Evolutionary conservation across 2,888 invertebrate genomes (phyloP).

Genomic region (Drosophila cognata): DNA sequence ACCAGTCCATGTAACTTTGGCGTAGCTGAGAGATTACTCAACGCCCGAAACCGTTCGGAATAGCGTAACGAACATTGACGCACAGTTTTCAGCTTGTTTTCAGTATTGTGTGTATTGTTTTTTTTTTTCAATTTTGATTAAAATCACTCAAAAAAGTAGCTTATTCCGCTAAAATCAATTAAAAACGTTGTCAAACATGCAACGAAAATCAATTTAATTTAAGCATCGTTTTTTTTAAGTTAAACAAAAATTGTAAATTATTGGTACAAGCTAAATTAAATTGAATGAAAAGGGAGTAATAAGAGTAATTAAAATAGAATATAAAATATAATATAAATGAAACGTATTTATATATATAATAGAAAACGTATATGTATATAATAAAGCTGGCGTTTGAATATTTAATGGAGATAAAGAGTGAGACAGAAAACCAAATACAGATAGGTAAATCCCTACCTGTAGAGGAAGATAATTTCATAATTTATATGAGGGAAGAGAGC

Average conservation of each 20-base stretch:
- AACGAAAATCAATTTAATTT: not conserved
- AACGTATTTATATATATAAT: not conserved
- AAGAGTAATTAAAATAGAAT: not conserved
- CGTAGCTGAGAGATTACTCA: slow-evolving; percentile 38
- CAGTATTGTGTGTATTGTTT: not conserved
- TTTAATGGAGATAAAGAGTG: not conserved
- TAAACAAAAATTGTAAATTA: not conserved
- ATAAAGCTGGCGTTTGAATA: not conserved
- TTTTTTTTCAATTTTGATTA: not conserved
- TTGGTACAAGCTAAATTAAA: not conserved
- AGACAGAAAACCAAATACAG: not conserved
- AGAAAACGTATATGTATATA: not conserved
- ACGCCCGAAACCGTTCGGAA: slow-evolving; percentile 3
- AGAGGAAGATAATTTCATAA: not conserved
- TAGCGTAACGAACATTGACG: slow-evolving; percentile 26
- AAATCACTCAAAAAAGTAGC: not conserved
- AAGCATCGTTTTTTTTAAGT: not conserved
- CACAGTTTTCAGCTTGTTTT: slow-evolving; percentile 10
- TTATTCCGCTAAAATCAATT: not conserved
- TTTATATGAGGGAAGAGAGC: not conserved
- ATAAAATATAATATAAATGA: not conserved
- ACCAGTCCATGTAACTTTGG: slow-evolving; percentile 51
- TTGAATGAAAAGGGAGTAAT: not conserved
- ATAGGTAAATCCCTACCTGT: not conserved
- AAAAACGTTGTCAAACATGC: not conserved